Conservation (phyloP, 2,113 vertebrate species). For the Orcinus orca region DNA sequence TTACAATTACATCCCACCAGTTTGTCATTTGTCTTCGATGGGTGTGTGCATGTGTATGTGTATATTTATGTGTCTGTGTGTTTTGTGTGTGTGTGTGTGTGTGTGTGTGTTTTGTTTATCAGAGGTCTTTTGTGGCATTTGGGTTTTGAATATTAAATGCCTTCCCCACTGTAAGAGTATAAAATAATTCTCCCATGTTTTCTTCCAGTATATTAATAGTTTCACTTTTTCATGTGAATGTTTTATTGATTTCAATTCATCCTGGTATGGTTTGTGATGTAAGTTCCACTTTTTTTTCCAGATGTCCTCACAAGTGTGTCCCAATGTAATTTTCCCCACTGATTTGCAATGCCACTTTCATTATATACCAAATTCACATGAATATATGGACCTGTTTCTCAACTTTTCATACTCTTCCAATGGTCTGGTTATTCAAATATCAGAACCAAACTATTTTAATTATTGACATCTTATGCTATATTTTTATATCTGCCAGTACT, state of each 20-base stretch:
- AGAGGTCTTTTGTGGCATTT: not conserved
- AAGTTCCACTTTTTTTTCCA: not conserved
- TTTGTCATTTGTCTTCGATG: not conserved
- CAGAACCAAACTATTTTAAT: not conserved
- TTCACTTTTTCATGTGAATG: not conserved
- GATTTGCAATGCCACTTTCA: not conserved
- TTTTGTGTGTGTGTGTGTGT: not conserved
- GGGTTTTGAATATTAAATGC: not conserved
- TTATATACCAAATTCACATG: not conserved
- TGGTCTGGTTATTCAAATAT: not conserved
- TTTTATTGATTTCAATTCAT: not conserved
- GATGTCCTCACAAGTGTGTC: not conserved
- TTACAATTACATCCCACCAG: not conserved
- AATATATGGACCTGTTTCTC: not conserved
- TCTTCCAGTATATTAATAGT: not conserved
- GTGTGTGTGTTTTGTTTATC: not conserved
- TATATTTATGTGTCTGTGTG: not conserved
- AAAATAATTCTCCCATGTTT: not conserved
- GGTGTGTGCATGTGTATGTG: not conserved
- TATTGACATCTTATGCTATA: not conserved
- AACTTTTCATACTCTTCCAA: not conserved
- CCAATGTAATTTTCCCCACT: not conserved
- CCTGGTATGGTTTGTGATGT: not conserved
- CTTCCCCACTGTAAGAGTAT: not conserved
- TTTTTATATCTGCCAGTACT: constrained; percentile 4